Evolutionary conservation across 2,888 invertebrate genomes (phyloP), one percentile per base, ranked within the genome.

Genomic region (Mesorhabditis spiculigera): DNA sequence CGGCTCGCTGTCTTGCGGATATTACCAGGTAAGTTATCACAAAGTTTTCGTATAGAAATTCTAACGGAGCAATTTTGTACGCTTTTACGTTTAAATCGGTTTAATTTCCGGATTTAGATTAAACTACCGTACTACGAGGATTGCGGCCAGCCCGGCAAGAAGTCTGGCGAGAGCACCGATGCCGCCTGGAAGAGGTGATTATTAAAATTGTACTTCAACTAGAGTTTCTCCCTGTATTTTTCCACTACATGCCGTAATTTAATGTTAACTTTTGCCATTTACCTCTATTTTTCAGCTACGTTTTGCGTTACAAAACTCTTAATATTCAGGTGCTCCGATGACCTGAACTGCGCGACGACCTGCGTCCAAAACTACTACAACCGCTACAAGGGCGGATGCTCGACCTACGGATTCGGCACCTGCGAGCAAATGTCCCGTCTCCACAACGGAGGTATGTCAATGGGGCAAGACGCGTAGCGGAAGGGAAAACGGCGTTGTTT

Each of bases 51-150:
- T 10, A 50, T 50, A 50, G 58, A 1, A 13, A 1, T 16, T 63
- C 41, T 16, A 63, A 13, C 41, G 4, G 10, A 43, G 3, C 41
- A 13, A 4, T 4, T 43, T 43, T 43, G 4, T 16, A 13, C 16
- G 13, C 66, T 43, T 4, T 65, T 43, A 43, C 16, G 13, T 13
- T 13, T 81, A 80, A 4, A 43, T 74, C 6, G 81, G 82, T 43
- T 85, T 84, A 71, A 78, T 72, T 84, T 83, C 67, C n/a, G 6
- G 6, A 5, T 67, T 28, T 50, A 67, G 74, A 79, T 86, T 13
- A 86, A 86, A 67, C 61, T 74, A 3, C 69, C 68, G 5, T 86
- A 86, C 71, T 86, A 81, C 77, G 67, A 71, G 5, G 84, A 84
- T 71, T 84, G 86, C 71, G 82, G 81, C 6, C 69, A 70, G 62